A percentile compares a stretch with the other conserved stretches of the same genome.
These are phyloP conservation scores for Petrocephalus sullivani DNA, from an alignment of 2,797 vertebrate species.

Conservation along the genomic window DNA sequence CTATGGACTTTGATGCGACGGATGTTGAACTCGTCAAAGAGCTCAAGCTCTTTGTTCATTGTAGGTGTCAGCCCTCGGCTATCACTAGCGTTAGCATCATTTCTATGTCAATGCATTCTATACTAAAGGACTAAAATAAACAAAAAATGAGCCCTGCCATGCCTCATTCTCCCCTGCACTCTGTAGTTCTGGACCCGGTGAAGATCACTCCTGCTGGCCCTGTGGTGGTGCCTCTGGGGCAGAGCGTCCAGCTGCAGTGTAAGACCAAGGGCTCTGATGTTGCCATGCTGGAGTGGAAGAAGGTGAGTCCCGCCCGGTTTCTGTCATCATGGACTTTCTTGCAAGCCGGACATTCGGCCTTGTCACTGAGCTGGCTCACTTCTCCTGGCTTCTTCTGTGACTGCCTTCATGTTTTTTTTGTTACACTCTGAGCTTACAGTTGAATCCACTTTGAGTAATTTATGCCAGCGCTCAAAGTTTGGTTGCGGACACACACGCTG, in stretches of 20 bases:
- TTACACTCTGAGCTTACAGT: background rate
- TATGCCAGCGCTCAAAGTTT: background rate
- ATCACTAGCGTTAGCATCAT: background rate
- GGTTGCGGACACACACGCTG: background rate
- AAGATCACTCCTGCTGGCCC: constrained; percentile 34
- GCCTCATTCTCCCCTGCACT: background rate
- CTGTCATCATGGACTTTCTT: background rate
- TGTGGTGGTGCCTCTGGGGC: constrained; percentile 13
- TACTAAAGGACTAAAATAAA: background rate
- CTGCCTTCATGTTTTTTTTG: background rate
- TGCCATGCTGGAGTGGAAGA: constrained; percentile 50
- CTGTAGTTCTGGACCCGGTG: constrained; percentile 49
- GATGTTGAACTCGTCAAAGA: constrained; percentile 28
- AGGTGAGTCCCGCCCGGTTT: constrained; percentile 39
- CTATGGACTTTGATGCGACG: constrained; percentile 51
- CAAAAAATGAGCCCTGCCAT: background rate
- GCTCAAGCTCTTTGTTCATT: constrained; percentile 48
- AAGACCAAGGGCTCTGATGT: constrained; percentile 34
- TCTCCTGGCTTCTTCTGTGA: background rate
- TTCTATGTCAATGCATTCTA: background rate
- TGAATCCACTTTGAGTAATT: background rate
- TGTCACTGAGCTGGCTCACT: background rate
- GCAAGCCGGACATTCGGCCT: background rate
- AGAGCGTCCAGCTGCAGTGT: constrained; percentile 31
- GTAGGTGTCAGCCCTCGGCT: constrained; percentile 46